Percentiles rank a stretch among this genome's conserved stretches.
phyloP scores from a whole-genome alignment of 2,888 invertebrate species.

The Eurois occulta region DNA sequence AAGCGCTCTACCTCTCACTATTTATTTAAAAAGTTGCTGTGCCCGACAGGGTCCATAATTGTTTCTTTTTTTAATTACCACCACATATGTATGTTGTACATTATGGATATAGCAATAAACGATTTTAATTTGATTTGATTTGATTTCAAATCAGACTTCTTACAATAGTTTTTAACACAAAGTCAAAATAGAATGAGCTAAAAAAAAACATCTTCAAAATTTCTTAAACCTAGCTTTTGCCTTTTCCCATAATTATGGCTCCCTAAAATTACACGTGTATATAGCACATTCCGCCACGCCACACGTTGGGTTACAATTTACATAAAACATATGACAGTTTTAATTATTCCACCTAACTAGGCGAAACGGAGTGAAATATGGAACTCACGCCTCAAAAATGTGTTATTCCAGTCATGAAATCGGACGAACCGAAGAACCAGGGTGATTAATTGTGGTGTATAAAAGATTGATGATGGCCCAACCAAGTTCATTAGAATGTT shows the following conservation, averaged over 20 bases:
- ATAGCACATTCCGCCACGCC: constrained; percentile 20
- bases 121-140: too few species aligned
- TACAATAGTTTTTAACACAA: too few species aligned
- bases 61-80: too few species aligned
- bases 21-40: too few species aligned
- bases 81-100: too few species aligned
- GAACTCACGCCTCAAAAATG: constrained; percentile 31
- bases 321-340: constrained; percentile 40
- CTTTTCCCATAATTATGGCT: too few species aligned
- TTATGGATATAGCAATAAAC: too few species aligned
- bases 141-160: too few species aligned
- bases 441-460: constrained; percentile 35
- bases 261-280: constrained; percentile 15
- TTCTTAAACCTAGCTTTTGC: background rate
- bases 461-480: constrained; percentile 30
- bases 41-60: too few species aligned
- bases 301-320: constrained; percentile 28
- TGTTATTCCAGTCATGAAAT: constrained; percentile 9
- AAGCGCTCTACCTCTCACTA: too few species aligned
- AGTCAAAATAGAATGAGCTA: background rate
- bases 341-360: constrained; percentile 28
- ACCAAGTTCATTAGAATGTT: constrained; percentile 3
- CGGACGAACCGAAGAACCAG: background rate
- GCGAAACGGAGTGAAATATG: constrained; percentile 35
- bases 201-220: background rate